Evolutionary conservation across 53 echinoderm and acorn worm species (phyloP).

Genomic region (Echinometra lucunter): DNA sequence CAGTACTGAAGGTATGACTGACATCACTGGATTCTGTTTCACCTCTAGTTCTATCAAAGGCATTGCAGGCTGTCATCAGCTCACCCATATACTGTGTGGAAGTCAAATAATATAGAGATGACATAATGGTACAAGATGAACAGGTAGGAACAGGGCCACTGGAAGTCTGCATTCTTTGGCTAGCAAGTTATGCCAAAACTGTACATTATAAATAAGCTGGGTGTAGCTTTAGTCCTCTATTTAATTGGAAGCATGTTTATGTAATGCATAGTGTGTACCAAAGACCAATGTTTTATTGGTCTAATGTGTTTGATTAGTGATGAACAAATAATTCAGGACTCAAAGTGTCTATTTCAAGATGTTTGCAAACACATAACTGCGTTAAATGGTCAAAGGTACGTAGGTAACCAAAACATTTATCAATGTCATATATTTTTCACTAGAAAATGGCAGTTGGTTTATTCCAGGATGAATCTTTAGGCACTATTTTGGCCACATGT

Average conservation of each 20-base stretch:
- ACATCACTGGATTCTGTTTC: neutral
- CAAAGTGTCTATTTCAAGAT: neutral
- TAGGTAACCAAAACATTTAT: too few relatives aligned
- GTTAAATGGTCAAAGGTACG: neutral
- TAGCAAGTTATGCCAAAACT: neutral
- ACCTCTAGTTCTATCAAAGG: conserved; percentile 27
- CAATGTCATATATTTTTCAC: too few relatives aligned
- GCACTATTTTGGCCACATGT: too few relatives aligned
- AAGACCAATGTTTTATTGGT: neutral
- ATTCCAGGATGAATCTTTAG: too few relatives aligned
- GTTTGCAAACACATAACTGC: neutral
- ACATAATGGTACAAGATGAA: neutral
- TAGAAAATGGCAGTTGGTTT: too few relatives aligned
- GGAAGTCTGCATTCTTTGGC: neutral
- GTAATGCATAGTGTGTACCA: neutral
- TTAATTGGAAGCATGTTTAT: neutral
- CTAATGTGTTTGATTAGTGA: neutral
- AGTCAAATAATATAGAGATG: neutral
- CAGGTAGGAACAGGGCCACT: neutral
- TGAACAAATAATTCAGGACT: neutral
- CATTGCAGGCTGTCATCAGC: conserved; percentile 57
- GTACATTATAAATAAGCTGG: neutral
- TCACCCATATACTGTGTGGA: conserved; percentile 47
- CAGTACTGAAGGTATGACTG: neutral
- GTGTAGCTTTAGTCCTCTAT: neutral